Evolutionary conservation across 1,140 invertebrate genomes (phyloP).

Genomic region (Cotesia glomerata): DNA sequence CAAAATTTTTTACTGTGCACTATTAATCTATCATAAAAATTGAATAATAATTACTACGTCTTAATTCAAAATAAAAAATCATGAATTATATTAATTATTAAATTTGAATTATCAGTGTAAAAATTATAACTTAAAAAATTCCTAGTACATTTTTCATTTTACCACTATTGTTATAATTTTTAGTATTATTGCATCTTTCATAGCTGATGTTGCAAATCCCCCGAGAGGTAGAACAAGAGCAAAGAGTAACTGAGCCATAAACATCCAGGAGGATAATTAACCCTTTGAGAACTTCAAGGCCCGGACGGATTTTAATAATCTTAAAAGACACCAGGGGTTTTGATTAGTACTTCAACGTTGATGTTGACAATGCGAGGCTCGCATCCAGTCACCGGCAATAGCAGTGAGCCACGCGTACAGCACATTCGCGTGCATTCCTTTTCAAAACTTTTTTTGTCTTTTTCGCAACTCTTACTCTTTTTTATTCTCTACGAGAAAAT

Average conservation of each 20-base stretch:
- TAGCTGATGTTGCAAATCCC: slow-evolving; percentile 1
- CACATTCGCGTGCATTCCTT: slow-evolving; percentile 11
- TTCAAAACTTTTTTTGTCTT: slow-evolving; percentile 18
- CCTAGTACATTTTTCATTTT: not conserved
- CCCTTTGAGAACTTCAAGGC: slow-evolving; percentile 61
- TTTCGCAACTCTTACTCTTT: not conserved
- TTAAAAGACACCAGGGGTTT: slow-evolving; percentile 56
- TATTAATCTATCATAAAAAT: no score
- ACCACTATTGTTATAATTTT: not conserved
- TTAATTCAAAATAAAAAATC: no score
- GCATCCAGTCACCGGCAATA: slow-evolving; percentile 14
- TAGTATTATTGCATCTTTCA: not conserved
- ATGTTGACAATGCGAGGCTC: slow-evolving; percentile 45
- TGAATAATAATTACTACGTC: no score
- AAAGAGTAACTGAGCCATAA: slow-evolving; percentile 54
- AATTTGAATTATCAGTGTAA: not conserved
- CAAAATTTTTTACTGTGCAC: no score
- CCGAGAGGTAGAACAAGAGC: slow-evolving; percentile 14
- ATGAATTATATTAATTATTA: no score
- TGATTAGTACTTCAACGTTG: slow-evolving; percentile 53
- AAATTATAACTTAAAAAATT: not conserved
- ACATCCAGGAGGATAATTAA: slow-evolving; percentile 61
- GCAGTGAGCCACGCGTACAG: slow-evolving; percentile 13
- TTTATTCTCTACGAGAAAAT: not conserved
- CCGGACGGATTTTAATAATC: slow-evolving; percentile 62